phyloP scores from a whole-genome alignment of 2,888 invertebrate genomes.

The Halictus ligatus region DNA sequence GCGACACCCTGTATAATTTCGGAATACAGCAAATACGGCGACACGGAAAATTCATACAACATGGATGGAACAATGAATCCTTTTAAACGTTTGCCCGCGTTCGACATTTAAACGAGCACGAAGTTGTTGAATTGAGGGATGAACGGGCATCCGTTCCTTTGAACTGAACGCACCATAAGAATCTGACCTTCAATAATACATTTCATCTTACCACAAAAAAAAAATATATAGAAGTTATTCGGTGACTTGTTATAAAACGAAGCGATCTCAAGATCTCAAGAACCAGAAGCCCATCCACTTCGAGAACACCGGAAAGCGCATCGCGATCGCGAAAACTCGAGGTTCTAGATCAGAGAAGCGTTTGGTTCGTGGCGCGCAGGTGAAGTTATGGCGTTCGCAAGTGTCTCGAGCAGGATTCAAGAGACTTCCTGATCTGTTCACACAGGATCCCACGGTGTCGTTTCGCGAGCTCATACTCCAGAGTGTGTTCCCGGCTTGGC shows the following conservation, averaged over 20 bases:
- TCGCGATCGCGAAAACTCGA: neutral
- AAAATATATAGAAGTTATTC: neutral
- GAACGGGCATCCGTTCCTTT: no score
- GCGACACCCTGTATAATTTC: no score
- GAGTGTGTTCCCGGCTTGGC: constrained; percentile 63
- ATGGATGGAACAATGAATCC: neutral
- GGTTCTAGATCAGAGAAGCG: neutral
- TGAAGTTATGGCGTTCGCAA: constrained; percentile 49
- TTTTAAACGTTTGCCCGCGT: neutral
- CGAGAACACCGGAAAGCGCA: neutral
- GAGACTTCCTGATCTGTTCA: constrained; percentile 28
- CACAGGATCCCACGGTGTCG: constrained; percentile 28
- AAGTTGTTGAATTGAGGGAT: no score
- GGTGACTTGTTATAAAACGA: neutral
- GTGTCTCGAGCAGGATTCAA: constrained; percentile 56
- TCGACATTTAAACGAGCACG: neutral
- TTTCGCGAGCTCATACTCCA: constrained; percentile 36
- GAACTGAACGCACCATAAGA: no score
- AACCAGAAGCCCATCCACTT: neutral
- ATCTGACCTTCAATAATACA: no score
- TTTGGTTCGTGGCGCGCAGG: neutral
- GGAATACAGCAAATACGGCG: no score
- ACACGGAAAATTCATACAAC: no score
- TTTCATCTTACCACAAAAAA: neutral
- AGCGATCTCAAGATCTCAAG: neutral